Base-by-base conservation (phyloP, 1,140 invertebrate species). In the Physella acuta region DNA sequence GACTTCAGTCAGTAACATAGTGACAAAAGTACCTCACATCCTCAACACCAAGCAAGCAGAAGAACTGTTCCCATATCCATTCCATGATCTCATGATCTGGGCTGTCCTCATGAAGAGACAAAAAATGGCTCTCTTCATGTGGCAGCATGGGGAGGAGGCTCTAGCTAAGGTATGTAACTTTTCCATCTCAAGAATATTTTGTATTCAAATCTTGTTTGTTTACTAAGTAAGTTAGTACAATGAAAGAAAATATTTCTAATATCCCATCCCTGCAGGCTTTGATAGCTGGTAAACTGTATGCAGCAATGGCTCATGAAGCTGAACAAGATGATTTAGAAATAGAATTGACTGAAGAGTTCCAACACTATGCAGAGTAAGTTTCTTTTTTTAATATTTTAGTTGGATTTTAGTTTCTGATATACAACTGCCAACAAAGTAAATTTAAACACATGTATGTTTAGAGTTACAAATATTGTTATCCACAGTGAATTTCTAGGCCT, bases 61-160 rank as follows among this genome's bases (percentile, higher is more conserved):
- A 49, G 77, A 82, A 37, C 65, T 79, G 30, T 97, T 97, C 83
- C 91, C 93, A 80, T 96, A 94, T 85, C 96, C 96, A 0, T 98
- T 97, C 84, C 94, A 94, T 82, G 94, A 96, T 83, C 86, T 96
- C 59, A 86, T 95, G 87, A 93, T 97, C 79, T 99, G 97, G 97
- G 94, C 96, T 26, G 94, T 99, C 0, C 83, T 99, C 49, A 97
- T 95, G 62, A 97, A 98, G 83, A 87, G 96, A 4, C 95, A 97
- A 79, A 92, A 94, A 85, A 97, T 98, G 95, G 95, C 95, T 1
- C 82, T 94, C 55, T 88, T 97, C 2, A 96, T 98, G 93, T 98
- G 96, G 95, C 92, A 95, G 72, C 95, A 97, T 79, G 96, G 95
- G n/a, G 95, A 98, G 82, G 96, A 99, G 84, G 94, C 96, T 0